A percentile compares a stretch with the other conserved stretches of the same genome.
Conservation (phyloP, 1,140 invertebrate species). For the Drosophila setifemur region DNA sequence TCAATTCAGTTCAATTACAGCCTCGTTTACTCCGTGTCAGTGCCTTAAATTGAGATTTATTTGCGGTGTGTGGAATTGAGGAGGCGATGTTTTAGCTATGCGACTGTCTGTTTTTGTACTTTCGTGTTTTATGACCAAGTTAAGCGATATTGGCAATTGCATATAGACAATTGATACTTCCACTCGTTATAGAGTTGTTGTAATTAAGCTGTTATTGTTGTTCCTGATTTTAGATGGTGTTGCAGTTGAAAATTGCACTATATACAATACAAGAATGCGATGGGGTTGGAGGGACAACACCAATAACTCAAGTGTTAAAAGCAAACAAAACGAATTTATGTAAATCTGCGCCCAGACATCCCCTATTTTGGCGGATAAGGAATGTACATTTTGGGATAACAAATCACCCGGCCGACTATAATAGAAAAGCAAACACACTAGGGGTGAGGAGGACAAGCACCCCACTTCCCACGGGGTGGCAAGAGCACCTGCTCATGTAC, state of each 20-base stretch:
- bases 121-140: constrained; percentile 64
- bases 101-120: constrained; percentile 14
- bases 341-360: constrained; percentile 56
- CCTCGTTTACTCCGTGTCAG: constrained; percentile 46
- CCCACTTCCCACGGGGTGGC: constrained; percentile 3
- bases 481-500: constrained; percentile 50
- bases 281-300: constrained; percentile 11
- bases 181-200: constrained; percentile 66
- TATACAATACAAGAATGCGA: background rate
- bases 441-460: background rate
- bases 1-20: constrained; percentile 24
- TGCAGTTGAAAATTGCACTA: constrained; percentile 42
- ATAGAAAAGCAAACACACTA: constrained; percentile 64
- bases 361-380: constrained; percentile 37
- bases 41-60: constrained; percentile 75
- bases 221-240: constrained; percentile 3
- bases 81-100: constrained; percentile 38
- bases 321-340: constrained; percentile 62
- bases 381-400: constrained; percentile 42
- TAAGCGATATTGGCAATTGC: constrained; percentile 71
- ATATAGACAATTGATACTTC: constrained; percentile 63
- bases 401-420: constrained; percentile 48
- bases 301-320: constrained; percentile 77
- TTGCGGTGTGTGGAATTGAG: constrained; percentile 38
- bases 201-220: constrained; percentile 71